phyloP scores from a whole-genome alignment of 2,888 invertebrate genomes.

The Stenurella melanura region DNA sequence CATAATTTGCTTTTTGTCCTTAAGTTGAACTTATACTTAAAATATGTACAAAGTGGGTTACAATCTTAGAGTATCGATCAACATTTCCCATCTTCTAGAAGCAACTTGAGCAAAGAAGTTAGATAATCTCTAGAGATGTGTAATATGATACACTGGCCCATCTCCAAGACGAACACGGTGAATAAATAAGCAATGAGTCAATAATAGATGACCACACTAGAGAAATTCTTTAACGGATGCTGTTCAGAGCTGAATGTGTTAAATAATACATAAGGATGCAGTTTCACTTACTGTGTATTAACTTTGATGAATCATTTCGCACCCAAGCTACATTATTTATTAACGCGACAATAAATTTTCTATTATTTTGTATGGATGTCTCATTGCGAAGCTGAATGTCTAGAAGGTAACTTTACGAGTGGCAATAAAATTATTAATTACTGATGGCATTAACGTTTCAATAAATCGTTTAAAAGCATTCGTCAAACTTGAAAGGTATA shows the following conservation, averaged over 20 bases:
- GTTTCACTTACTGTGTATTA: not conserved
- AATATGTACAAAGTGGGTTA: not conserved
- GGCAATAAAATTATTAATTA: not conserved
- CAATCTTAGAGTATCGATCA: not conserved
- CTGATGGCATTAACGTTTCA: not conserved
- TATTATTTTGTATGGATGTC: not conserved
- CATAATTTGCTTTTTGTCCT: not conserved
- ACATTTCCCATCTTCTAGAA: not conserved
- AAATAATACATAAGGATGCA: not conserved
- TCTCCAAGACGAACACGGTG: not conserved
- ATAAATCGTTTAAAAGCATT: constrained; percentile 1
- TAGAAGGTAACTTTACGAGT: not conserved
- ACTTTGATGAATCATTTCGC: constrained; percentile 1
- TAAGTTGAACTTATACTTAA: not conserved
- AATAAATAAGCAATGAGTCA: not conserved
- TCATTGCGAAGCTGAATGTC: not conserved
- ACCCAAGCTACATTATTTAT: not conserved
- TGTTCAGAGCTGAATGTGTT: not conserved
- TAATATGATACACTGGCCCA: not conserved
- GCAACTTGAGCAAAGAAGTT: not conserved
- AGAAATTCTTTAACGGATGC: not conserved
- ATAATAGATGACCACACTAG: not conserved
- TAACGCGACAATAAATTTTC: not conserved
- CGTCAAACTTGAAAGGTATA: not conserved
- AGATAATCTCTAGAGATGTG: not conserved